Evolutionary conservation across 2,797 vertebrate species (phyloP), one percentile per base, ranked within the genome.

Genomic region (Helarctos malayanus): DNA sequence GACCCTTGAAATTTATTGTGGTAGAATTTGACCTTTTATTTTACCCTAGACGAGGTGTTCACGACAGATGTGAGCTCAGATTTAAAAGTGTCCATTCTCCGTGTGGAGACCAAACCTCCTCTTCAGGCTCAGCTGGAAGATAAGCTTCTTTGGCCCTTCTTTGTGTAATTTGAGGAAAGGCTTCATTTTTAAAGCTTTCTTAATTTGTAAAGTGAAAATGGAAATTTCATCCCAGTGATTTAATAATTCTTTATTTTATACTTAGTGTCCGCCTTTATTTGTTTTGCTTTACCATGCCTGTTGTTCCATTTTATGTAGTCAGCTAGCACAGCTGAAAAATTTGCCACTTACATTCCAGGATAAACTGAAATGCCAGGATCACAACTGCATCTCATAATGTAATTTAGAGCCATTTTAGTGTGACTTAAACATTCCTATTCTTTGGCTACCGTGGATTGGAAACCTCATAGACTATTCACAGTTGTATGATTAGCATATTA

Each of bases 181-280:
- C 61, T 89, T 91, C 29, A 69, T 84, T 93, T 94, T 90, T 68
- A 90, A 94, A 81, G 57, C 9, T 90, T 88, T 75, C 81, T 80
- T 91, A 63, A 73, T 76, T 94, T 75, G 27, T 78, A 57, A 88
- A 92, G 14, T 89, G 94, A 82, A 94, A 95, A 84, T 92, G 54
- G 73, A 95, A 96, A 90, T 92, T 93, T 94, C 54, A 92, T 93
- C 45, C 54, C 83, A 23, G 19, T 95, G 76, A 85, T 88, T 86
- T 75, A 75, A 49, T 57, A 45, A 93, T 87, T 95, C 52, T 69
- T 94, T 76, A 78, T 87, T 97, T 96, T 89, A 89, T 93, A 88
- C 93, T 87, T 82, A 49, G 14, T 65, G 35, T 52, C 63, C 57
- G 38, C 61, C 21, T 95, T 84, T 63, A 21, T 63, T 89, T 78